A percentile compares a stretch with the other conserved stretches of the same genome.
These are phyloP conservation scores for Apteryx mantelli DNA, from an alignment of 2,113 vertebrate genomes.

Conservation along the genomic window DNA sequence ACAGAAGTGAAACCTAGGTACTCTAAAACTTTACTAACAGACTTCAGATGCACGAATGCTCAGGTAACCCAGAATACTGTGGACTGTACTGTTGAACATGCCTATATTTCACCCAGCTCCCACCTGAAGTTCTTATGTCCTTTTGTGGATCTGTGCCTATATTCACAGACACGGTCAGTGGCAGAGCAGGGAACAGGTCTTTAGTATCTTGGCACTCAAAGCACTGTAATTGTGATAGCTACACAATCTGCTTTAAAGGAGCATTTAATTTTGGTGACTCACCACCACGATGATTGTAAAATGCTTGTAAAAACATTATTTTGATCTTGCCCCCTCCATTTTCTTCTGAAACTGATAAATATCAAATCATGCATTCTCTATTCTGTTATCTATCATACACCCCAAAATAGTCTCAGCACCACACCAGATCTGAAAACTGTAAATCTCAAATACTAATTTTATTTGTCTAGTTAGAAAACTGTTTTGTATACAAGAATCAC, in stretches of 20 bases:
- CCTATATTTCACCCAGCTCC: neutral
- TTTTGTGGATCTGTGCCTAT: neutral
- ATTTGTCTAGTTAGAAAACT: neutral
- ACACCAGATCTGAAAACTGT: neutral
- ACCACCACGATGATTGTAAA: neutral
- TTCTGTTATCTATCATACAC: neutral
- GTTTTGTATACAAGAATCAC: constrained; percentile 21
- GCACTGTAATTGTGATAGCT: neutral
- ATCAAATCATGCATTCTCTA: neutral
- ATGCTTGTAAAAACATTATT: neutral
- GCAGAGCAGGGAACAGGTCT: neutral
- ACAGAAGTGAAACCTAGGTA: neutral
- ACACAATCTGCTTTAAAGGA: neutral
- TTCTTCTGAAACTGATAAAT: neutral
- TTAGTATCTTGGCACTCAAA: neutral
- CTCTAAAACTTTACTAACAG: neutral
- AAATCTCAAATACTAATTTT: constrained; percentile 25
- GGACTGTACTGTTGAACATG: neutral
- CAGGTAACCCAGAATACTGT: neutral
- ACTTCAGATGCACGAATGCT: neutral
- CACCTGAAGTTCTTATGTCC: neutral
- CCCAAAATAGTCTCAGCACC: neutral
- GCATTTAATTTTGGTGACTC: neutral
- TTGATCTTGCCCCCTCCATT: neutral
- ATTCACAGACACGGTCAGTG: neutral